phyloP scores from a whole-genome alignment of 2,888 invertebrate species.

The Beris chalybata region DNA sequence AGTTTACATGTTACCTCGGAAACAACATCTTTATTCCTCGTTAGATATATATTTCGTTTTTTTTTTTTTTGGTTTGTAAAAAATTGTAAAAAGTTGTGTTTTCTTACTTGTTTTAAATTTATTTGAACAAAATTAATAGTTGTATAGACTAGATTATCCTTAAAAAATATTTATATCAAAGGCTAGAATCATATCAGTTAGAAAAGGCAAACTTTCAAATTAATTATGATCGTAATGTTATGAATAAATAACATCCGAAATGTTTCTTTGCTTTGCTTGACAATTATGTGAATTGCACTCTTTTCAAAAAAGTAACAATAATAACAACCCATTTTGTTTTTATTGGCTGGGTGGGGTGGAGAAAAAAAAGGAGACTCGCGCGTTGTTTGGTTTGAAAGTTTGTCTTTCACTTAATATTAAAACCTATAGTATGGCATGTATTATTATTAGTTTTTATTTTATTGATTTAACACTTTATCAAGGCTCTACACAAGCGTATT shows the following conservation, averaged over 20 bases:
- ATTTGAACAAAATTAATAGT: slow-evolving; percentile 32
- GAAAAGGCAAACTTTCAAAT: slow-evolving; percentile 20
- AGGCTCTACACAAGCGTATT: slow-evolving; percentile 19
- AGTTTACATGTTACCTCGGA: slow-evolving; percentile 7
- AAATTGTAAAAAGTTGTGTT: slow-evolving; percentile 31
- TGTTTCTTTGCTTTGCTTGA: no score
- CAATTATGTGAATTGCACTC: neutral
- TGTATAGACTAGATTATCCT: slow-evolving; percentile 39
- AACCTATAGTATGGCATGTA: slow-evolving; percentile 30
- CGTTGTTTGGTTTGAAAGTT: slow-evolving; percentile 22
- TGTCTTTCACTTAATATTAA: slow-evolving; percentile 29
- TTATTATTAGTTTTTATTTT: slow-evolving; percentile 30
- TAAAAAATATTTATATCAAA: slow-evolving; percentile 38
- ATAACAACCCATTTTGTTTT: slow-evolving; percentile 3
- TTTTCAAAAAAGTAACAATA: slow-evolving; percentile 24
- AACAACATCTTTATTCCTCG: slow-evolving; percentile 14
- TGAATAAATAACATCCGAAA: no score
- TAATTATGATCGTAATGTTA: slow-evolving; percentile 1
- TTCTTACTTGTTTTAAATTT: slow-evolving; percentile 9
- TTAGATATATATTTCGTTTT: slow-evolving; percentile 21
- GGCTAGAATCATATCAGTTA: slow-evolving; percentile 34
- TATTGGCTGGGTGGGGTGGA: neutral
- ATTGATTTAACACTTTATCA: neutral
- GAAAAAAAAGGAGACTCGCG: neutral
- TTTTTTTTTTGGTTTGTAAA: slow-evolving; percentile 29